Evolutionary conservation across 2,797 vertebrate genomes (phyloP), one percentile per base, ranked within the genome.

Genomic region (Glyptemys insculpta): DNA sequence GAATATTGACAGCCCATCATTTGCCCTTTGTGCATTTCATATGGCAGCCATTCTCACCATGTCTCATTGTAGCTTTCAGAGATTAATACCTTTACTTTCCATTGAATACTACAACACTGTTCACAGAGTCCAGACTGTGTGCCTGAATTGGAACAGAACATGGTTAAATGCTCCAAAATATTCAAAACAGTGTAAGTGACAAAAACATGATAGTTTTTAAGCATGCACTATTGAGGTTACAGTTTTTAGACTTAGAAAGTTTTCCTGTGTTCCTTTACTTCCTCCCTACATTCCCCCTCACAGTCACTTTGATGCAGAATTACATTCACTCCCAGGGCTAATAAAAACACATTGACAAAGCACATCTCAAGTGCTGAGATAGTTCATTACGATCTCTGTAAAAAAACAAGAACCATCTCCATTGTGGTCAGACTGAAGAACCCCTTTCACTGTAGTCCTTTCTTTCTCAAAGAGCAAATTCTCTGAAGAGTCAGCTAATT

Each of bases 321-420:
- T 54, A 82, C 34, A 86, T 79, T 74, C 44, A 41, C 65, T 88
- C 54, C 41, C 74, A 94, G 50, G 89, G n/a, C 47, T 94, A 90
- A 96, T 53, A 57, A 84, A 95, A 95, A 74, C 41, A 96, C 53
- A 88, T n/a, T 65, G 57, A 89, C 84, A 93, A 91, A 95, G 59
- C 0, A 18, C 53, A 81, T 31, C 19, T 80, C 37, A 85, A 47
- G 79, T 53, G 83, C 59, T 57, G 41, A 76, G 92, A 90, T 76
- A 34, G 91, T 93, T 92, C 49, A 88, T 95, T 91, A 94, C 14
- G 31, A 54, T 18, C 68, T 84, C 86, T 88, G 50, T 81, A 92
- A 90, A 84, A 81, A 52, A 92, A 16, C 72, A 57, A 81, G 49
- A 93, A 59, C 6, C 27, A 18, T 21, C 7, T 91, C 86, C 79